Evolutionary conservation across 2,797 vertebrate genomes (phyloP).

Genomic region (Lycodopsis pacificus): DNA sequence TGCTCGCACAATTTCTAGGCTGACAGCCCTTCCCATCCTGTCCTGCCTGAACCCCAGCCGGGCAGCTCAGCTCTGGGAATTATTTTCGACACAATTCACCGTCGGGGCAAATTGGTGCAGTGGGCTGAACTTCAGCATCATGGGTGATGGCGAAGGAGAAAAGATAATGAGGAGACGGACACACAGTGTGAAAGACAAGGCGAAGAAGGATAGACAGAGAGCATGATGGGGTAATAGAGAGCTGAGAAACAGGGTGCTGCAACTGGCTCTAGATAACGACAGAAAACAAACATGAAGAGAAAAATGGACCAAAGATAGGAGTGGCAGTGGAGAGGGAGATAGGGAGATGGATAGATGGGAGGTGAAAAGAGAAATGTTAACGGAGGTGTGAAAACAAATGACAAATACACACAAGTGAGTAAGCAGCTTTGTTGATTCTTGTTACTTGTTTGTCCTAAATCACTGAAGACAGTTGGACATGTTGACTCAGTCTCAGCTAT

Average conservation of each 20-base stretch:
- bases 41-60: constrained; percentile 52
- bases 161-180: constrained; percentile 62
- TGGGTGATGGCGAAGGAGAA: constrained; percentile 55
- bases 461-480: constrained; percentile 29
- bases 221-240: constrained; percentile 29
- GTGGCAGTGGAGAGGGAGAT: neutral
- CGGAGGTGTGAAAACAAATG: constrained; percentile 17
- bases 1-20: constrained; percentile 22
- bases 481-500: constrained; percentile 17
- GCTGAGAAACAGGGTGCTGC: neutral
- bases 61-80: constrained; percentile 52
- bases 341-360: constrained; percentile 13
- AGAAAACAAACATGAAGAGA: constrained; percentile 18
- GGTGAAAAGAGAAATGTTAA: neutral
- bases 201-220: constrained; percentile 25
- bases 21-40: constrained; percentile 53
- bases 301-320: neutral
- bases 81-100: constrained; percentile 66
- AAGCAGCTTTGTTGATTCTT: constrained; percentile 33
- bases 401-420: constrained; percentile 25
- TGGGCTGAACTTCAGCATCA: constrained; percentile 57
- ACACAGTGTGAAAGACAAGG: constrained; percentile 20
- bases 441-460: constrained; percentile 30
- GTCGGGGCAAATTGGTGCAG: constrained; percentile 68
- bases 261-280: neutral